Base-by-base conservation (phyloP, 2,113 vertebrate species). In the Gambusia holbrooki region DNA sequence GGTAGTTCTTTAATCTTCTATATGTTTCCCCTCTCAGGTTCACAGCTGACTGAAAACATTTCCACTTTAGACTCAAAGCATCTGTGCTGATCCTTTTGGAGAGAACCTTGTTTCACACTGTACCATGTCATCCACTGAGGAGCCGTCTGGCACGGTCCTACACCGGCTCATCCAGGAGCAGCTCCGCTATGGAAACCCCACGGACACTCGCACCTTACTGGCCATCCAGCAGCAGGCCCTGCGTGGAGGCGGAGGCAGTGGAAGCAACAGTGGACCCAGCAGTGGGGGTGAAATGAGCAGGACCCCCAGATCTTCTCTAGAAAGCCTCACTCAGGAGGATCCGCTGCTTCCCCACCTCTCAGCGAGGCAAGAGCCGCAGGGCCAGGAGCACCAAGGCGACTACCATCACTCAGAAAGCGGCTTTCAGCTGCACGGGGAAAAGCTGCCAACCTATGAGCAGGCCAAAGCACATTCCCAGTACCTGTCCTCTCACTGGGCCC, bases 201-300 rank as follows among this genome's bases (percentile, higher is more conserved):
- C 96, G 0, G 98, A 99, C 91, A 95, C 97, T 17, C 97, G 97
- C 71, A 97, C 97, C 0, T 95, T 99, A 87, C 89, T 99, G 88
- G 98, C 98, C 85, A 99, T 99, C 91, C 98, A 99, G 93, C 97
- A 99, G 93, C 98, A 99, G 92, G 98, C 98, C 68, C 94, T 99
- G 93, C 95, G 97, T 0, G 96, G 96, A 51, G 94, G 95, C 0
- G 96, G 96, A 51, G 94, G 95, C 63, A 95, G 94, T 28, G 87
- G 93, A 0, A 91, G 94, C 86, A 90, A 94, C 8, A 91, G 91
- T 35, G 89, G 88, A 32, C 90, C 89, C 51, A 88, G 92, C 84
- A 91, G 92, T 22, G 90, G 84, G 25, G 91, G 91, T 0, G 92
- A 92, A 25, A 90, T 90, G 71, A 84, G 82, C 81, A 92, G 93